These are phyloP conservation scores for Cerceris ruficornis DNA, from an alignment of 2,888 invertebrate species.

Conservation along the genomic window DNA sequence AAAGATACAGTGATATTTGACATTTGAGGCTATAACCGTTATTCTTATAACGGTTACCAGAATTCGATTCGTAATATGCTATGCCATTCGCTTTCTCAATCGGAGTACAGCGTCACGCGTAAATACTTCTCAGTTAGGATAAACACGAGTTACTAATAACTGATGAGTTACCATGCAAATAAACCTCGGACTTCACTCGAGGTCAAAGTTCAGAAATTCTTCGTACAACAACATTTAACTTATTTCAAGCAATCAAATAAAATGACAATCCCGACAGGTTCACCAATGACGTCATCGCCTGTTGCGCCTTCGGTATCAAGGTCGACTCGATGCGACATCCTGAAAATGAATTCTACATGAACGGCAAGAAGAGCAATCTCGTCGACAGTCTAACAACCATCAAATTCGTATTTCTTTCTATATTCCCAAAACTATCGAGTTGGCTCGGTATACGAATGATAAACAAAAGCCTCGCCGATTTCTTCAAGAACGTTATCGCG, in stretches of 20 bases:
- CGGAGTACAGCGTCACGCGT: too few relatives aligned
- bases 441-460: conserved; percentile 54
- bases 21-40: too few relatives aligned
- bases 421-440: conserved; percentile 40
- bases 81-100: too few relatives aligned
- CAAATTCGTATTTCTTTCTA: not conserved
- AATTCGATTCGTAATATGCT: too few relatives aligned
- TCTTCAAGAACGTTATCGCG: conserved; percentile 60
- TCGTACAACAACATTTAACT: not conserved
- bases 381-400: conserved; percentile 26
- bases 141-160: too few relatives aligned
- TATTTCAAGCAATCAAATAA: not conserved
- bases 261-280: conserved; percentile 37
- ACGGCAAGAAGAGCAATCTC: conserved; percentile 57
- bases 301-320: conserved; percentile 71
- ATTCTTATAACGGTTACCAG: too few relatives aligned
- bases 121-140: too few relatives aligned
- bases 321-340: conserved; percentile 72
- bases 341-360: conserved; percentile 70
- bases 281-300: conserved; percentile 73
- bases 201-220: too few relatives aligned
- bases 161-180: too few relatives aligned
- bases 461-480: conserved; percentile 13
- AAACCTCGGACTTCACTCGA: too few relatives aligned
- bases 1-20: too few relatives aligned